A percentile compares a stretch with the other conserved stretches of the same genome.
These are phyloP conservation scores for Catostomus latipinnis DNA, from an alignment of 2,797 vertebrate species.

Conservation along the genomic window DNA sequence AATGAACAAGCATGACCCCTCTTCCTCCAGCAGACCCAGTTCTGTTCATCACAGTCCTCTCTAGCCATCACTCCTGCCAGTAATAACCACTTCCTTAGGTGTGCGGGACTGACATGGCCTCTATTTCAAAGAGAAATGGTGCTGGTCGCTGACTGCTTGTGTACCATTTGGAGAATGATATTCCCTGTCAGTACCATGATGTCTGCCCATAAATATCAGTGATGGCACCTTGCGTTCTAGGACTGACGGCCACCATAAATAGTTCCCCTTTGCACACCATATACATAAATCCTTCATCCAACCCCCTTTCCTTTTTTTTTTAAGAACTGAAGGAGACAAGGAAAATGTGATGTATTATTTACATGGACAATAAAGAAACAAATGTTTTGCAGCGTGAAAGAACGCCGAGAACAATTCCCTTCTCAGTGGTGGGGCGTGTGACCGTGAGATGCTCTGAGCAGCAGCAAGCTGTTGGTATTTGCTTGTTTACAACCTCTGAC, in stretches of 20 bases:
- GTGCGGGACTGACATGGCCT: constrained; percentile 73
- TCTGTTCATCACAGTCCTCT: constrained; percentile 34
- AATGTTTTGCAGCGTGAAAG: constrained; percentile 81
- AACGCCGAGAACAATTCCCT: constrained; percentile 67
- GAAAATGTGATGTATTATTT: constrained; percentile 69
- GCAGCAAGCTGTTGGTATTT: constrained; percentile 81
- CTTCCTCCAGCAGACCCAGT: constrained; percentile 33
- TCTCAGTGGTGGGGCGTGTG: constrained; percentile 53
- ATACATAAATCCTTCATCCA: constrained; percentile 70
- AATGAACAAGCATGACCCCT: constrained; percentile 38
- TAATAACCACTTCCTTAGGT: constrained; percentile 71
- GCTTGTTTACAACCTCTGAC: constrained; percentile 83
- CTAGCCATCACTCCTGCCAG: constrained; percentile 67
- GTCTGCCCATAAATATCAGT: constrained; percentile 81
- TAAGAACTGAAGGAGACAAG: constrained; percentile 27
- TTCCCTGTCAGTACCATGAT: constrained; percentile 73
- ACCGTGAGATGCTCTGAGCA: constrained; percentile 59
- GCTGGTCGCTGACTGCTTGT: constrained; percentile 72
- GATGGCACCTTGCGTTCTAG: constrained; percentile 76
- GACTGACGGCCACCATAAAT: constrained; percentile 82
- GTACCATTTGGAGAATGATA: constrained; percentile 81
- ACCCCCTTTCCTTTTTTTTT: constrained; percentile 40
- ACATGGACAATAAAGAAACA: constrained; percentile 77
- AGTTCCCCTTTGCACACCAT: constrained; percentile 71
- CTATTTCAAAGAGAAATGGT: constrained; percentile 81